Conservation (phyloP, 2,797 vertebrate species). For the Phaenicophaeus curvirostris region DNA sequence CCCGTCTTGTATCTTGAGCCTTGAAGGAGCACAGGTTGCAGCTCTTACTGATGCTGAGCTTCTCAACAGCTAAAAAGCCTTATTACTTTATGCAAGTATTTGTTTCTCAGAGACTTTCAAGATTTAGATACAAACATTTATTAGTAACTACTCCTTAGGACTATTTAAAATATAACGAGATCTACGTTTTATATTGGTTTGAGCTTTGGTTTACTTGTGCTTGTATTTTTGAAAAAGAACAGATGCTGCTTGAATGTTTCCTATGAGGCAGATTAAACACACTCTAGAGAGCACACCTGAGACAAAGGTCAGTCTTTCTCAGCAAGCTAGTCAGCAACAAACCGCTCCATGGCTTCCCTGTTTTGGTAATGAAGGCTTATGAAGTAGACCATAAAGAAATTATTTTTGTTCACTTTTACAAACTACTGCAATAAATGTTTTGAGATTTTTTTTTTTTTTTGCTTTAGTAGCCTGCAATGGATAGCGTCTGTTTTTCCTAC, state of each 20-base stretch:
- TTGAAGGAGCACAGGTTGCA: background rate
- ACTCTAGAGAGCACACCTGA: background rate
- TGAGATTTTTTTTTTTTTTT: background rate
- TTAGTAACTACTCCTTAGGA: background rate
- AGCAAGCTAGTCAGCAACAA: background rate
- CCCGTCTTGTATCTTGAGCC: background rate
- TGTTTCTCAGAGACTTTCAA: background rate
- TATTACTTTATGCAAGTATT: background rate
- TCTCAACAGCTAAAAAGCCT: background rate
- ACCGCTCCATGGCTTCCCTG: background rate
- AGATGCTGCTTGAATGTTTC: slow-evolving; percentile 47
- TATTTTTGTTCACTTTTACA: slow-evolving; percentile 26
- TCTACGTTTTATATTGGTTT: slow-evolving; percentile 15
- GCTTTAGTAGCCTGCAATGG: background rate
- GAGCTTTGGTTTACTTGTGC: slow-evolving; percentile 22
- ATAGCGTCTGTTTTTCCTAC: background rate
- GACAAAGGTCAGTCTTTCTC: slow-evolving; percentile 7
- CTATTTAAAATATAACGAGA: slow-evolving; percentile 32
- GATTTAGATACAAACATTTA: slow-evolving; percentile 28
- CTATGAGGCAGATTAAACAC: slow-evolving; percentile 19
- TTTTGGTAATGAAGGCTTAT: slow-evolving; percentile 19
- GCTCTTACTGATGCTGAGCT: background rate
- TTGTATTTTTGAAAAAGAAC: slow-evolving; percentile 51
- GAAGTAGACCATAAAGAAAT: slow-evolving; percentile 23
- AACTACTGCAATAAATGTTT: slow-evolving; percentile 52